A percentile compares a stretch with the other conserved stretches of the same genome.
Conservation (phyloP, 1,140 invertebrate genomes). For the Pseudomyrmex cubaensis region DNA sequence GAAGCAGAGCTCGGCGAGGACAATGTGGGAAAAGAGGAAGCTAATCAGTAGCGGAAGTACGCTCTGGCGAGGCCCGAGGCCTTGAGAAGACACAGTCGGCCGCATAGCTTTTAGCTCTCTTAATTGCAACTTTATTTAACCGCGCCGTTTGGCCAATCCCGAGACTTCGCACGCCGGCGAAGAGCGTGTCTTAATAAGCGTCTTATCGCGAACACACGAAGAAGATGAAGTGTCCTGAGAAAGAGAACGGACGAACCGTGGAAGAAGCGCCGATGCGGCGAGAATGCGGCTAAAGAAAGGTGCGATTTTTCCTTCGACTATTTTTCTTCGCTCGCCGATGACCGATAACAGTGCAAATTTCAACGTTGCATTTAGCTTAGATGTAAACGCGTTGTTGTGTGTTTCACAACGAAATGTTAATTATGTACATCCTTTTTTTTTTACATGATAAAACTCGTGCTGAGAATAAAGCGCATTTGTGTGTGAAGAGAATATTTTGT, state of each 20-base stretch:
- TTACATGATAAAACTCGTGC: no score
- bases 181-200: conserved; percentile 69
- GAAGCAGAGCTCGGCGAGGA: conserved; percentile 67
- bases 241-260: conserved; percentile 55
- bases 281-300: conserved; percentile 25
- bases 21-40: conserved; percentile 85
- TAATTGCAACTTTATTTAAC: conserved; percentile 84
- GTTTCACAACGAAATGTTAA: no score
- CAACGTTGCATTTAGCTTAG: no score
- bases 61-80: conserved; percentile 81
- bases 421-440: no score
- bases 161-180: conserved; percentile 33
- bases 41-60: conserved; percentile 85
- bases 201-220: conserved; percentile 61
- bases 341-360: no score
- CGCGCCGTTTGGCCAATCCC: conserved; percentile 68
- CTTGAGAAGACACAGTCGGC: conserved; percentile 80
- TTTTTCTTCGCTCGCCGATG: no score
- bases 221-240: conserved; percentile 19
- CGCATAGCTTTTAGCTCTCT: conserved; percentile 82
- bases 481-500: no score
- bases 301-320: conserved; percentile 6
- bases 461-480: no score
- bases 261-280: conserved; percentile 55
- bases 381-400: no score